A percentile compares a stretch with the other conserved stretches of the same genome.
Evolutionary conservation across 2,888 invertebrate genomes (phyloP).

Genomic region (Laspeyria flexula): DNA sequence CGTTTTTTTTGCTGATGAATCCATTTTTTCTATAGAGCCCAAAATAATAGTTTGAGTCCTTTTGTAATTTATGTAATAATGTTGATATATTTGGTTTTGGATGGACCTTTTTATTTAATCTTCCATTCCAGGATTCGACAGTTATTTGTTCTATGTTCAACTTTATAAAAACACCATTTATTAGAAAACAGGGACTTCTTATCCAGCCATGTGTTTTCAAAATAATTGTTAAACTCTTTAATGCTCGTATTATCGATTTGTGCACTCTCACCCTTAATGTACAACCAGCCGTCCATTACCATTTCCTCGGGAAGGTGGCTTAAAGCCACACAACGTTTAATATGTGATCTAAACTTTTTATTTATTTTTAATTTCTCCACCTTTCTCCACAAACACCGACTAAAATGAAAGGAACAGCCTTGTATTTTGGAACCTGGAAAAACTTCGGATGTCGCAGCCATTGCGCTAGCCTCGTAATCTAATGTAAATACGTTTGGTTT

Average conservation of each 20-base stretch:
- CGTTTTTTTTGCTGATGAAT: too few species aligned
- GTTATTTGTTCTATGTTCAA: too few species aligned
- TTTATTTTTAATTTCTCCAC: neutral
- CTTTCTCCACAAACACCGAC: neutral
- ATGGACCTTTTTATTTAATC: neutral
- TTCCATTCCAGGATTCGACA: neutral
- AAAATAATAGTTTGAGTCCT: neutral
- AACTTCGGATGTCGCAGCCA: slow-evolving; percentile 10
- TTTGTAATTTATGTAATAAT: neutral
- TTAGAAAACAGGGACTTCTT: too few species aligned
- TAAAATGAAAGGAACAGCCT: slow-evolving; percentile 16
- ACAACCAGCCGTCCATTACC: slow-evolving; percentile 16
- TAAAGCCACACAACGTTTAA: slow-evolving; percentile 11
- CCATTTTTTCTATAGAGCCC: neutral
- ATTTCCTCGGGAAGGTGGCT: slow-evolving; percentile 12
- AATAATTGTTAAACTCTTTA: neutral
- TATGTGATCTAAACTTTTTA: slow-evolving; percentile 3
- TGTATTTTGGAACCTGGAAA: slow-evolving; percentile 8
- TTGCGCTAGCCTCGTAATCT: slow-evolving; percentile 17
- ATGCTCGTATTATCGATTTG: neutral
- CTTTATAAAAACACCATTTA: too few species aligned
- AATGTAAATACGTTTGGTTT: slow-evolving; percentile 11
- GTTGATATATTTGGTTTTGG: neutral
- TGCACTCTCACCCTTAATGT: slow-evolving; percentile 1
- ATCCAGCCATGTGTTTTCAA: too few species aligned